Evolutionary conservation across 2,888 invertebrate species (phyloP), one percentile per base, ranked within the genome.

Genomic region (Pseudococcus viburni): DNA sequence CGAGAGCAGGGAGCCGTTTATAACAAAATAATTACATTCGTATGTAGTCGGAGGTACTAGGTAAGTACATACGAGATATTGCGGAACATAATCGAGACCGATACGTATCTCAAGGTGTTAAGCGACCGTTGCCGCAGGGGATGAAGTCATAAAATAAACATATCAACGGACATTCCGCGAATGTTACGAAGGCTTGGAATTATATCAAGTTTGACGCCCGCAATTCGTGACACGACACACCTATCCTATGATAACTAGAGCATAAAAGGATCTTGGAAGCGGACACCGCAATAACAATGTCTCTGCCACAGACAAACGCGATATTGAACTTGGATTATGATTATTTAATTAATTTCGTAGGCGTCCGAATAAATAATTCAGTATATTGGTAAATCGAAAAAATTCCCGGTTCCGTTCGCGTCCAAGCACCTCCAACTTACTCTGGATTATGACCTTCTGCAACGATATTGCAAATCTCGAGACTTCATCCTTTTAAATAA

Each of bases 141-240:
- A 80, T 42, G 80, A 42, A 80, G 80, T 80, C 80, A 42, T 80
- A 80, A 80, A 73, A 80, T 80, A 80, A 80, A 80, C 80, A 80
- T 80, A 80, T 80, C 80, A 80, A 42, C 80, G 80, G 39, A n/a
- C 80, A 80, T 80, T 80, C 80, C 80, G 42, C 80, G 19, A 39
- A 42, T 80, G 11, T 73, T 80, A 80, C 42, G 80, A 26, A 80
- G 80, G 80, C n/a, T 42, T 42, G 80, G 80, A 80, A 80, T 80
- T 80, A 80, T 80, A 80, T 80, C 80, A 42, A 80, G 80, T 80
- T 80, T 80, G 80, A 80, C 80, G 80, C 80, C 80, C 80, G 80
- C 42, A 80, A 42, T 80, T 80, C 80, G 80, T 80, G 80, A 80
- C 42, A 80, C 42, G 80, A 80, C 80, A 80, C 80, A 80, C 80